phyloP scores from a whole-genome alignment of 1,140 invertebrate genomes.

The Hylyphantes graminicola region DNA sequence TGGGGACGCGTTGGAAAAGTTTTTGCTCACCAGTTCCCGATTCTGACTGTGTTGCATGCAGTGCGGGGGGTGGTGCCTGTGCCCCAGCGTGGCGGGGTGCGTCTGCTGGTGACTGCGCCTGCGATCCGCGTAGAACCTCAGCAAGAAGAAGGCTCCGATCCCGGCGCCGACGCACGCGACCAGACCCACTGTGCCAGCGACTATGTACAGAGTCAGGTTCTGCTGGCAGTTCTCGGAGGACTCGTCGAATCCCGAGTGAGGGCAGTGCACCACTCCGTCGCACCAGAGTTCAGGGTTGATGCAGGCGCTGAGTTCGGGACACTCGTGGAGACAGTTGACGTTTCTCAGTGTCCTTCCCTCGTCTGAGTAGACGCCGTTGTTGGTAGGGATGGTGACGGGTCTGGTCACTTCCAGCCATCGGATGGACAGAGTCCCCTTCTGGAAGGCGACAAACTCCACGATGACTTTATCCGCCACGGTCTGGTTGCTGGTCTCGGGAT shows the following conservation, averaged over 20 bases:
- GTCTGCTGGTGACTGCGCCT: slow-evolving; percentile 35
- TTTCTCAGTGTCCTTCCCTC: slow-evolving; percentile 64
- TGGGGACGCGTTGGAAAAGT: slow-evolving; percentile 32
- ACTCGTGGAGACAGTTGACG: slow-evolving; percentile 81
- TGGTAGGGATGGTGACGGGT: slow-evolving; percentile 59
- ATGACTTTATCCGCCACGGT: slow-evolving; percentile 78
- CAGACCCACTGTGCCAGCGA: slow-evolving; percentile 37
- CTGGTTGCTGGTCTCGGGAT: slow-evolving; percentile 75
- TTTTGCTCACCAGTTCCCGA: slow-evolving; percentile 34
- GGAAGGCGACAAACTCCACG: slow-evolving; percentile 80
- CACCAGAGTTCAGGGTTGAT: slow-evolving; percentile 90
- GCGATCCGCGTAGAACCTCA: slow-evolving; percentile 11
- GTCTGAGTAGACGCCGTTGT: slow-evolving; percentile 69
- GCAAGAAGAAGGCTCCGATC: slow-evolving; percentile 27
- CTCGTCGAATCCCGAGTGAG: slow-evolving; percentile 87
- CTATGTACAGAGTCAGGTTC: slow-evolving; percentile 54
- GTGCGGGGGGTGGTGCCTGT: slow-evolving; percentile 23
- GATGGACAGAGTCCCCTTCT: slow-evolving; percentile 79
- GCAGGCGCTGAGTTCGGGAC: slow-evolving; percentile 87
- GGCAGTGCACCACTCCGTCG: slow-evolving; percentile 85
- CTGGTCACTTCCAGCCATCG: slow-evolving; percentile 87
- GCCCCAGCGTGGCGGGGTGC: slow-evolving; percentile 28
- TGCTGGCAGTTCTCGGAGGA: slow-evolving; percentile 74
- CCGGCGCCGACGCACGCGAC: slow-evolving; percentile 7
- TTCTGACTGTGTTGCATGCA: slow-evolving; percentile 52